Percentiles rank a stretch among this genome's conserved stretches.
phyloP scores from a whole-genome alignment of 2,888 invertebrate genomes.

The Psococerastis gibbosa region DNA sequence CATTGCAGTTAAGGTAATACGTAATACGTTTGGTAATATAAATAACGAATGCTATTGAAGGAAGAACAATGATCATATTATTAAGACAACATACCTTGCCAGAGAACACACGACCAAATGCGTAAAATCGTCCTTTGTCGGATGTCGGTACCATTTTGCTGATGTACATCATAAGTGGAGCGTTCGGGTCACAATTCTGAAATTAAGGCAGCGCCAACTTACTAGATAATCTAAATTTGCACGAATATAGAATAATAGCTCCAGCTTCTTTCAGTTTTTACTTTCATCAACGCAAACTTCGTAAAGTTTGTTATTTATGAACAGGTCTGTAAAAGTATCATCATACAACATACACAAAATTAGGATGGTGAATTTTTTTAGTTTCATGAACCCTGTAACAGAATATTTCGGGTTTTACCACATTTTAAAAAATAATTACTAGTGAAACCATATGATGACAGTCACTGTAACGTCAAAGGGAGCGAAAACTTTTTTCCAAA shows the following conservation, averaged over 20 bases:
- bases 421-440: too few relatives aligned
- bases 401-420: too few relatives aligned
- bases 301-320: conserved; percentile 22
- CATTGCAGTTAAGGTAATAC: not conserved
- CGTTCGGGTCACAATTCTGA: conserved; percentile 84
- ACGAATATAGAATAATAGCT: too few relatives aligned
- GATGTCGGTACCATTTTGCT: conserved; percentile 99
- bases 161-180: conserved; percentile 99
- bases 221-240: too few relatives aligned
- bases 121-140: conserved; percentile 99
- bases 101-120: conserved; percentile 98
- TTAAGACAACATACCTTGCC: conserved; percentile 42
- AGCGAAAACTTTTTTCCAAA: too few relatives aligned
- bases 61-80: too few relatives aligned
- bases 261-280: conserved; percentile 23
- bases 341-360: too few relatives aligned
- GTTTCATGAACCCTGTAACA: too few relatives aligned
- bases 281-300: conserved; percentile 19
- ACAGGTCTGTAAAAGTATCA: conserved; percentile 25
- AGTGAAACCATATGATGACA: too few relatives aligned
- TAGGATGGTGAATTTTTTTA: too few relatives aligned
- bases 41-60: too few relatives aligned
- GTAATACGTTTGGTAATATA: not conserved
- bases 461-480: conserved; percentile 2
- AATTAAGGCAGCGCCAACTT: too few relatives aligned